phyloP scores from a whole-genome alignment of 2,797 vertebrate species.

The Sebastes miniatus region DNA sequence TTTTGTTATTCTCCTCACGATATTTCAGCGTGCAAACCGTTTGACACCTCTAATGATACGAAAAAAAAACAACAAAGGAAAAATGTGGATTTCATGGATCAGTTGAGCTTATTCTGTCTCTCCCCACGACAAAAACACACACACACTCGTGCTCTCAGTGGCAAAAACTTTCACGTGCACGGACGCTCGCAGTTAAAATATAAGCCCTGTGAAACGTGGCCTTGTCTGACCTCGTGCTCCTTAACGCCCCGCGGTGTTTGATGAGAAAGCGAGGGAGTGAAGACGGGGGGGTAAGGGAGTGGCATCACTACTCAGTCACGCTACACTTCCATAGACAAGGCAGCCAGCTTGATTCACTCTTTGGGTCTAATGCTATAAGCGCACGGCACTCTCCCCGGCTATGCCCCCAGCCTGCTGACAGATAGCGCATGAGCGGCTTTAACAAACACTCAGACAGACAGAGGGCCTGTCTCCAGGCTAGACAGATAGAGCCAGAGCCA shows the following conservation, averaged over 20 bases:
- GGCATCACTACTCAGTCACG: slow-evolving; percentile 68
- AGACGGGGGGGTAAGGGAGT: slow-evolving; percentile 27
- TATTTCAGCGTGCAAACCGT: slow-evolving; percentile 49
- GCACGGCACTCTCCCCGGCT: slow-evolving; percentile 51
- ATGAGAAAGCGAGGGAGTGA: slow-evolving; percentile 51
- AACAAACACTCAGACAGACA: slow-evolving; percentile 74
- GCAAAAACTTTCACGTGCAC: slow-evolving; percentile 38
- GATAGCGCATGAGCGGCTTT: slow-evolving; percentile 69
- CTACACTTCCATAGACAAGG: slow-evolving; percentile 64
- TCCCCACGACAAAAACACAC: slow-evolving; percentile 21
- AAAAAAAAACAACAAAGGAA: slow-evolving; percentile 56
- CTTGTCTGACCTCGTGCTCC: slow-evolving; percentile 64
- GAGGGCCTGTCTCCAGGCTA: slow-evolving; percentile 65
- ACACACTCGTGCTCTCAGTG: slow-evolving; percentile 13
- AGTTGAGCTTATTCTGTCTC: slow-evolving; percentile 60
- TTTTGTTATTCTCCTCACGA: slow-evolving; percentile 52
- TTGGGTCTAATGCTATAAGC: slow-evolving; percentile 71
- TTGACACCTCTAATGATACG: slow-evolving; percentile 62
- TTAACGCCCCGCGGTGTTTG: slow-evolving; percentile 55
- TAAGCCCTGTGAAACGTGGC: slow-evolving; percentile 49
- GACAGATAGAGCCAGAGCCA: slow-evolving; percentile 38
- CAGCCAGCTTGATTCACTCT: slow-evolving; percentile 73
- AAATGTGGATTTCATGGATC: slow-evolving; percentile 66
- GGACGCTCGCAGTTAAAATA: slow-evolving; percentile 40
- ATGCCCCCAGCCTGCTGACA: slow-evolving; percentile 69